A percentile compares a stretch with the other conserved stretches of the same genome.
phyloP scores from a whole-genome alignment of 2,797 vertebrate genomes.

The Scolopax rusticola region DNA sequence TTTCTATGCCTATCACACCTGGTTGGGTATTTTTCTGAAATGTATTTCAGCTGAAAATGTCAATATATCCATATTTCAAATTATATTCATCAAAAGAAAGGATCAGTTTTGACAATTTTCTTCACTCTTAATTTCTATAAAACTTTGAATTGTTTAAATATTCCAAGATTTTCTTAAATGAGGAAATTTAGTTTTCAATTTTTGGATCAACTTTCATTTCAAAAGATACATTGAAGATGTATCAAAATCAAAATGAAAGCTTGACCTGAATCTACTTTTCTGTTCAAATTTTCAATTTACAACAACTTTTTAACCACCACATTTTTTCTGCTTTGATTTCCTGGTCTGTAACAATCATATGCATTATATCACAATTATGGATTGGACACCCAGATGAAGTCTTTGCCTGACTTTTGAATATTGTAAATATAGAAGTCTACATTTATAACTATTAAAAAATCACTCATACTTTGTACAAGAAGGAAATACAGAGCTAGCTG shows the following conservation, averaged over 20 bases:
- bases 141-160: not conserved
- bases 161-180: not conserved
- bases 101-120: not conserved
- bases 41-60: not conserved
- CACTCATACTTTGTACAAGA: not conserved
- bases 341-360: not conserved
- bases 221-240: fast-evolving
- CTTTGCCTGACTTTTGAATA: not conserved
- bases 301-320: not conserved
- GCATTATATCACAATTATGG: not conserved
- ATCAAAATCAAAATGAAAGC: not conserved
- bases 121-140: not conserved
- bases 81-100: not conserved
- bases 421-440: not conserved
- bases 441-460: not conserved
- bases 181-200: not conserved
- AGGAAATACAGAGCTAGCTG: not conserved
- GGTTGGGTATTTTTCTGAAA: not conserved
- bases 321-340: not conserved
- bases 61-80: not conserved
- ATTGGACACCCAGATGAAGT: not conserved
- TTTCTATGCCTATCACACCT: conserved; percentile 21
- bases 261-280: not conserved
- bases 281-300: not conserved
- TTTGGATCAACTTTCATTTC: not conserved